Base-by-base conservation (phyloP, 2,888 invertebrate genomes). In the Melieria picta region DNA sequence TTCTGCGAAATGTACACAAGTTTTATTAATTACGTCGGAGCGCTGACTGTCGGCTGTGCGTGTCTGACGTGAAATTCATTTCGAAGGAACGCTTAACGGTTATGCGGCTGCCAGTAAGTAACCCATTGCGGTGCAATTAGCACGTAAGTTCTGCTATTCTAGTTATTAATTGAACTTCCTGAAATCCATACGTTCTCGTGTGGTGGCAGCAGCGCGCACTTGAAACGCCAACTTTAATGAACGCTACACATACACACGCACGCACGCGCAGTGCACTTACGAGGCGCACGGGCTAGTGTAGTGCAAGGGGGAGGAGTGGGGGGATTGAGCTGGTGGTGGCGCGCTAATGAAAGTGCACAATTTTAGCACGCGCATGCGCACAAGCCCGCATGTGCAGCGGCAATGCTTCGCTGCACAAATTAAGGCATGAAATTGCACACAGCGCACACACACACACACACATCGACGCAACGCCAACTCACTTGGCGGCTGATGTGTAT, bases 161-260 rank as follows among this genome's bases (percentile, higher is more conserved):
- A 75, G 81, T 79, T 81, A 82, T 79, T 83, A 83, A 83, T 83
- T 83, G 81, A 83, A 83, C 83, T 83, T 83, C 80, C 82, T 79
- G 76, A 80, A 78, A 75, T 69, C 67, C 58, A 58, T 43, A 62
- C 70, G 66, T 30, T 3, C 30, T 30, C 30, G 30, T 30, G 30
- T 30, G 30, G 30, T 30, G 30, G 30, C 30, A 16, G 16, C 16
- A 30, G 30, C 30, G 30, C 30, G 30, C 30, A 30, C 30, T 30
- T 30, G 61, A 16, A n/a, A n/a, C n/a, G n/a, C 56, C 13, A 7
- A 16, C 6, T 56, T 13, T n/a, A 56, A 56, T 16, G 16, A 30
- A 4, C 30, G 48, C 47, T 9, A 42, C 30, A 46, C 30, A 16
- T 9, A 42, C 30, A 46, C 30, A 16, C 47, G 47, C 4, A 57